A percentile compares a stretch with the other conserved stretches of the same genome.
Conservation (phyloP, 2,113 vertebrate genomes). For the Forbesichthys papilliferus region DNA sequence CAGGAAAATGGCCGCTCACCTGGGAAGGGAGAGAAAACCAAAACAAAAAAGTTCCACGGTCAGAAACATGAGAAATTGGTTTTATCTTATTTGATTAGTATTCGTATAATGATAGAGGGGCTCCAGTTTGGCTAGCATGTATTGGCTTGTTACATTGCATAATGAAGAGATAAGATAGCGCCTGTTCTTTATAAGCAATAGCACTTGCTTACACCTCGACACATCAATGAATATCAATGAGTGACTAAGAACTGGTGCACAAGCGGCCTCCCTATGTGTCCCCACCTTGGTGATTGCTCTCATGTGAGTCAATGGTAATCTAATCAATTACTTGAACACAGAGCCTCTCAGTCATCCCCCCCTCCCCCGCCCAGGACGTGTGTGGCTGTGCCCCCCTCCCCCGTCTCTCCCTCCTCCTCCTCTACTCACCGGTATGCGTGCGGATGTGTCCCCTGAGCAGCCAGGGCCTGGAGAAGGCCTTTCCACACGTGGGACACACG, state of each 20-base stretch:
- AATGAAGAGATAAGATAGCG: constrained; percentile 49
- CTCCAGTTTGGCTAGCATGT: constrained; percentile 10
- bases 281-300: no score
- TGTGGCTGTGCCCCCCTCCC: background rate
- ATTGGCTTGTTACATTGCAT: constrained; percentile 32
- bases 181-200: constrained; percentile 15
- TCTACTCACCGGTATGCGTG: constrained; percentile 89
- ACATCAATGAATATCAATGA: constrained; percentile 58
- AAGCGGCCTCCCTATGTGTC: background rate
- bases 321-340: background rate
- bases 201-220: constrained; percentile 47
- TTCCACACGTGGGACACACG: constrained; percentile 94
- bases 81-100: background rate
- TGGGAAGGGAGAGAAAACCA: constrained; percentile 54
- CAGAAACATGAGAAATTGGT: no score
- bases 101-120: constrained; percentile 34
- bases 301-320: no score
- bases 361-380: no score
- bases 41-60: no score
- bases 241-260: constrained; percentile 21
- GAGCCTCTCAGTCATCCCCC: no score
- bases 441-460: constrained; percentile 95
- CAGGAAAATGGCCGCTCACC: constrained; percentile 97
- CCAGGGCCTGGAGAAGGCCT: constrained; percentile 97
- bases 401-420: background rate